Evolutionary conservation across 1,140 invertebrate genomes (phyloP), one percentile per base, ranked within the genome.

Genomic region (Camponotus floridanus): DNA sequence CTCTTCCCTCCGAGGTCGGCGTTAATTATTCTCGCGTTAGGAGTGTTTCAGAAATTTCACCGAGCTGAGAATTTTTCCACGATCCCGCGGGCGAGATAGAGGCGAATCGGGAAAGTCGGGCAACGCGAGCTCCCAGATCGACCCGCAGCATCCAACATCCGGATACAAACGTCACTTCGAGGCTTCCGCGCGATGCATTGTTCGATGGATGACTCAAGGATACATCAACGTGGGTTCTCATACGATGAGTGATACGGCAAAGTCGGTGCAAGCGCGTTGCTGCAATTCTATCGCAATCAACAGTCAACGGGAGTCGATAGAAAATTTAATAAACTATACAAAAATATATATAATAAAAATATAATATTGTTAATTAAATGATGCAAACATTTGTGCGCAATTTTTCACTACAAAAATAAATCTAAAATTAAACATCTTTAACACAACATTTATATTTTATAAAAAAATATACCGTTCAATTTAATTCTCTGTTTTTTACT

Each of bases 1-100:
- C 55, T 55, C 2, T n/a, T n/a, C 26, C 33, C 11, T 21, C 42
- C 39, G 11, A 68, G 65, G 48, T 42, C 57, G 76, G 55, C 87
- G 86, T 86, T 91, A 91, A 91, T 91, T 91, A 91, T 90, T 90
- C 88, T 33, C 48, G 48, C 26, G 57, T 85, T 73, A 42, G 76
- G 71, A 64, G 65, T 87, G 65, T 87, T 90, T 78, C 51, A 78
- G 81, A 55, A 87, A 91, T 88, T 85, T 45, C 85, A 18, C 55
- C 76, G 68, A 59, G 61, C 26, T 74, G 79, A 57, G 79, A 83
- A 74, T 83, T 74, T 73, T 74, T 61, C 79, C 79, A 74, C 79
- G 68, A 73, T 83, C 26, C 9, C 42, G 6, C 18, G 51, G 3
- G 2, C 65, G 68, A 74, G 68, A 73, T 83, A 61, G 55, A 74